A percentile compares a stretch with the other conserved stretches of the same genome.
Evolutionary conservation across 37 sponge, comb jelly and placozoan genomes (phyloP).

Genomic region (Ephydatia muelleri): DNA sequence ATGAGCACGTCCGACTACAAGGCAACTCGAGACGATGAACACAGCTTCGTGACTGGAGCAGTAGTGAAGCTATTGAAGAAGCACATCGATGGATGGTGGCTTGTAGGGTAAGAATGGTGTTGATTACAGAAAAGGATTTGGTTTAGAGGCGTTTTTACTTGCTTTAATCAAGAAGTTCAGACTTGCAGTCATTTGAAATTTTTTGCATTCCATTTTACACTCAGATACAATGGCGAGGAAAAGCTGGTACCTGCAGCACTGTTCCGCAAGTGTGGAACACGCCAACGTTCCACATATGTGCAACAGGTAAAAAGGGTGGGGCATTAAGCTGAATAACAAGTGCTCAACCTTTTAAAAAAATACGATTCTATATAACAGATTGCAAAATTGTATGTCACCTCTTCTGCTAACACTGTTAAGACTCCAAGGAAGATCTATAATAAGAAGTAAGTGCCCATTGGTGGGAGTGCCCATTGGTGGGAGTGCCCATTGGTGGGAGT

Average conservation of each 20-base stretch:
- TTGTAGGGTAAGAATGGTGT: slow-evolving; percentile 30
- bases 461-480: neutral
- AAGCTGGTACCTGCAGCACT: slow-evolving; percentile 49
- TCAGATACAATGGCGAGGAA: slow-evolving; percentile 70
- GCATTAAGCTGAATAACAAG: too few relatives aligned
- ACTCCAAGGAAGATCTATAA: neutral
- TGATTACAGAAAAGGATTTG: neutral
- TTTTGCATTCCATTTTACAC: too few relatives aligned
- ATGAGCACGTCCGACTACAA: slow-evolving; percentile 60
- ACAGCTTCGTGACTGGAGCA: slow-evolving; percentile 61
- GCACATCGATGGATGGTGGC: slow-evolving; percentile 65
- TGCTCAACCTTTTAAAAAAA: too few relatives aligned
- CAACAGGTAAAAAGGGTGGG: slow-evolving; percentile 47
- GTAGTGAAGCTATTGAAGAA: slow-evolving; percentile 58
- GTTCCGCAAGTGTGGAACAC: slow-evolving; percentile 53
- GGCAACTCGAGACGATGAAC: slow-evolving; percentile 56
- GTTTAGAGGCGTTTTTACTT: neutral
- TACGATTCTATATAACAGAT: too few relatives aligned
- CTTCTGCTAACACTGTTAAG: neutral
- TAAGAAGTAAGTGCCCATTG: neutral
- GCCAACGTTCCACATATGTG: slow-evolving; percentile 57
- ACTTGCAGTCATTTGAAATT: too few relatives aligned
- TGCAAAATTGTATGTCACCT: neutral
- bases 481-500: neutral
- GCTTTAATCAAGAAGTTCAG: too few relatives aligned